Percentiles rank a stretch among this genome's conserved stretches.
Evolutionary conservation across 2,113 vertebrate species (phyloP).

Genomic region (Phyllostomus hastatus): DNA sequence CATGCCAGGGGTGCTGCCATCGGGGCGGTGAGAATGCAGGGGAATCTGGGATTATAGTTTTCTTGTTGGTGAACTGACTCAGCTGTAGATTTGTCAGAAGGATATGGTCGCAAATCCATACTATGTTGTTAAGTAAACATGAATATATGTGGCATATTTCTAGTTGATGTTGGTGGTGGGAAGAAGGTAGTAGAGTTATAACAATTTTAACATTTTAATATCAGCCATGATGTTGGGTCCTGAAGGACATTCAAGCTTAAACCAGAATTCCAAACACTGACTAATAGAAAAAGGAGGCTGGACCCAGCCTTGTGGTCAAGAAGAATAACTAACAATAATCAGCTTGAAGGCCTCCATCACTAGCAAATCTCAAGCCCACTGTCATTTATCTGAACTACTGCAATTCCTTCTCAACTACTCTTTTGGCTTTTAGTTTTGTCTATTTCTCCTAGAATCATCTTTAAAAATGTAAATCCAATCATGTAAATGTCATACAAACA

Average conservation of each 20-base stretch:
- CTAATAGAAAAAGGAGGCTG: neutral
- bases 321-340: neutral
- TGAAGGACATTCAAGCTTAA: neutral
- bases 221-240: neutral
- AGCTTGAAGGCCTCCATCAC: neutral
- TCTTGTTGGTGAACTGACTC: neutral
- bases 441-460: neutral
- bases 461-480: neutral
- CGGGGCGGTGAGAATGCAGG: neutral
- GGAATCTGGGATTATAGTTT: neutral
- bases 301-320: neutral
- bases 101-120: neutral
- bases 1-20: neutral
- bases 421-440: neutral
- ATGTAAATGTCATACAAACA: neutral
- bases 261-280: neutral
- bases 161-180: neutral
- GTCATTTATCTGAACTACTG: neutral
- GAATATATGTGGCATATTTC: neutral
- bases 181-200: neutral
- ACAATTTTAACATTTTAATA: neutral
- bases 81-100: neutral
- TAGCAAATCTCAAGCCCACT: neutral
- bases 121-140: neutral
- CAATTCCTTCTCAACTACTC: neutral